These are phyloP conservation scores for Aspidiotus rigidus DNA, from an alignment of 2,888 invertebrate species.

Conservation along the genomic window DNA sequence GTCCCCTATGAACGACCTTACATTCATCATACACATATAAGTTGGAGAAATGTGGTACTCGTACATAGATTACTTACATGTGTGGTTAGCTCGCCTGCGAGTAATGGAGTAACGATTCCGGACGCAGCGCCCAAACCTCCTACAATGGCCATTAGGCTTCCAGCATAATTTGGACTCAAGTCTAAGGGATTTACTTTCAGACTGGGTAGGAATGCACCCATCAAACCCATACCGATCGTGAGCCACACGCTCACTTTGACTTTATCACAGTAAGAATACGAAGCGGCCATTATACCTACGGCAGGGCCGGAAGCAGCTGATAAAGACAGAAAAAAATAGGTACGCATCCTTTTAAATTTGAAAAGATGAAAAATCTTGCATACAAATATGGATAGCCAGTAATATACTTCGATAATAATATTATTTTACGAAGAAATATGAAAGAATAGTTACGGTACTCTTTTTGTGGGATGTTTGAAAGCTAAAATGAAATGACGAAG, in stretches of 20 bases:
- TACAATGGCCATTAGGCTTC: slow-evolving; percentile 54
- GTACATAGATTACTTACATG: slow-evolving; percentile 42
- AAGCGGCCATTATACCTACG: slow-evolving; percentile 39
- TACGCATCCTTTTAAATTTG: too few relatives aligned
- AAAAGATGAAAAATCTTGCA: too few relatives aligned
- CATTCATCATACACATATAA: neutral
- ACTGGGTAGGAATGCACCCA: slow-evolving; percentile 61
- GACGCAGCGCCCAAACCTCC: slow-evolving; percentile 55
- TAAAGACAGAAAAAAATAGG: slow-evolving; percentile 2
- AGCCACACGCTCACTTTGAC: slow-evolving; percentile 53
- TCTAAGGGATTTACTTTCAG: slow-evolving; percentile 61
- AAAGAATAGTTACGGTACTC: too few relatives aligned
- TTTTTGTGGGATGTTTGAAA: too few relatives aligned
- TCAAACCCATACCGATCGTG: slow-evolving; percentile 58
- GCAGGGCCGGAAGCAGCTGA: slow-evolving; percentile 39
- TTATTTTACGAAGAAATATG: too few relatives aligned
- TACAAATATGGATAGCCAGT: too few relatives aligned
- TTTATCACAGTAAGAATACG: slow-evolving; percentile 51
- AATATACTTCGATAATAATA: too few relatives aligned
- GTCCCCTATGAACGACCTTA: slow-evolving; percentile 37
- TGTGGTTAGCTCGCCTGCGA: slow-evolving; percentile 52
- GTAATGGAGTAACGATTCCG: slow-evolving; percentile 54
- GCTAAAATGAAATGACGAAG: too few relatives aligned
- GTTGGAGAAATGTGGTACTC: neutral
- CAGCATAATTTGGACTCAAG: slow-evolving; percentile 58